Evolutionary conservation across 1,140 invertebrate species (phyloP), one percentile per base, ranked within the genome.

Genomic region (Leguminivora glycinivorella): DNA sequence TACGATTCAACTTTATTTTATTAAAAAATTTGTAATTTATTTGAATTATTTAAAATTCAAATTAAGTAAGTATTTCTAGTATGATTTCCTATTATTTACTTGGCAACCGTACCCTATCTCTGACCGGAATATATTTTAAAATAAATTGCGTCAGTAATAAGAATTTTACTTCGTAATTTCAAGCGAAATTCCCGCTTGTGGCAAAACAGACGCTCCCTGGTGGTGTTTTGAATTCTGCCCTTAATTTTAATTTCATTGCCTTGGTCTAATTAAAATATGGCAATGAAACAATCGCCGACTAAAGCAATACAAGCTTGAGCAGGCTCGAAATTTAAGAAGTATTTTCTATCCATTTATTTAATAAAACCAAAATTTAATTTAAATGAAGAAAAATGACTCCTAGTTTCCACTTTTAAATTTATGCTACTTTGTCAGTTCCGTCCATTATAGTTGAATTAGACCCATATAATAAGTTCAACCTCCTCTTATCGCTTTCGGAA

Each of bases 191-290:
- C 2, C 7, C 67, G 25, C 22, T 31, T 47, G 34, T 26, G 68
- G 43, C 12, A 56, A 34, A 56, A 56, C 34, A 58, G 34, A 60
- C 17, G 22, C 22, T 56, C n/a, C 56, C 56, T 40, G 58, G 69
- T 60, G 34, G 34, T 31, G 24, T 31, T 40, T 68, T 72, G 75
- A 77, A 77, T 79, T 73, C 52, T 67, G 43, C 67, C 74, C 72
- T 70, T 78, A 80, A 84, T 83, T 82, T 83, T 80, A 80, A 83
- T 82, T 78, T 74, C 75, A 74, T 72, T 73, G 70, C 75, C 63
- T 75, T 73, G 56, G 72, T 73, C 72, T 80, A 84, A 84, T 84
- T 84, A 84, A 84, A 83, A 80, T 80, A 78, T 84, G 81, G 78
- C 79, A 81, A 76, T 77, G 75, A 81, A 79, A 80, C 73, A 71